phyloP scores from a whole-genome alignment of 2,797 vertebrate genomes.

The Micromesistius poutassou region DNA sequence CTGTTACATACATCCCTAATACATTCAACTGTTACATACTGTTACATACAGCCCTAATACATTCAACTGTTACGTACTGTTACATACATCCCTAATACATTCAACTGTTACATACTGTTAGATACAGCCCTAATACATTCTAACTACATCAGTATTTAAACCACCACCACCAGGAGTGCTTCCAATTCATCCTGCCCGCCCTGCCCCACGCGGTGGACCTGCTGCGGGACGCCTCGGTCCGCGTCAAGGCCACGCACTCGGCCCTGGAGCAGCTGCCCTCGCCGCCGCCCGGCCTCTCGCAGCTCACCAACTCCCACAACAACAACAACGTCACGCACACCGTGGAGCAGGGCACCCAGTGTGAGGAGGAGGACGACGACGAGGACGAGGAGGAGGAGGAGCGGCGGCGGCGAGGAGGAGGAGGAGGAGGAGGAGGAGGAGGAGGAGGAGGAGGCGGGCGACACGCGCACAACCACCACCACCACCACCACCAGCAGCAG shows the following conservation, averaged over 20 bases:
- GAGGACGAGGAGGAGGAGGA: conserved; percentile 95
- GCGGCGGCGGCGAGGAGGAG: conserved; percentile 77
- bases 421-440: conserved; percentile 82
- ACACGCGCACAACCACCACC: conserved; percentile 76
- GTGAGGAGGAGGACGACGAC: conserved; percentile 88
- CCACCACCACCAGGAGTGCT: conserved; percentile 84
- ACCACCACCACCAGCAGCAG: conserved; percentile 60
- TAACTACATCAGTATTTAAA: background rate
- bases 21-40: too few relatives aligned
- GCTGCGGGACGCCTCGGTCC: conserved; percentile 91
- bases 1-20: too few relatives aligned
- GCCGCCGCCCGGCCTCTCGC: conserved; percentile 75
- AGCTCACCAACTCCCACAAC: conserved; percentile 42
- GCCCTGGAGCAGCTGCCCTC: conserved; percentile 95
- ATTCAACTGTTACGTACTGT: too few relatives aligned
- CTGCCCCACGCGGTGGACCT: conserved; percentile 98
- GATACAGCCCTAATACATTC: too few relatives aligned
- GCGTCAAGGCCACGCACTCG: conserved; percentile 90
- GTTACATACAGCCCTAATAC: too few relatives aligned
- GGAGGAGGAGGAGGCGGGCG: conserved; percentile 88
- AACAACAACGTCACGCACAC: conserved; percentile 61
- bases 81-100: too few relatives aligned
- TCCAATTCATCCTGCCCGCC: conserved; percentile 98
- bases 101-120: too few relatives aligned
- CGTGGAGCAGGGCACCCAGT: conserved; percentile 78